Evolutionary conservation across 2,797 vertebrate species (phyloP).

Genomic region (Lepus oiostolus): DNA sequence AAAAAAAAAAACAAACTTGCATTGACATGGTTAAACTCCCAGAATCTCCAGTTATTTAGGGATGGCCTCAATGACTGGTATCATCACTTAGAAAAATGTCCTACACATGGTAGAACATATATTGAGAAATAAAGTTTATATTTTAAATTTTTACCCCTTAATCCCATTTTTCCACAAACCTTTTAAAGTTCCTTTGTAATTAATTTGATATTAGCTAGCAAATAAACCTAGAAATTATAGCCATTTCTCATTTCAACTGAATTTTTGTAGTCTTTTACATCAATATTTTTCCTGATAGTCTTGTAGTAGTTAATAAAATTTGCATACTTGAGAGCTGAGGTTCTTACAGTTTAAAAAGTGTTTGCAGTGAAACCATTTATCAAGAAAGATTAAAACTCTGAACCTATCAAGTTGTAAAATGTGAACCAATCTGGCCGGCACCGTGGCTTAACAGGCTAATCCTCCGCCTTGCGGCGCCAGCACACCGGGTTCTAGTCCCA

Average conservation of each 20-base stretch:
- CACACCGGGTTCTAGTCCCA: too few species aligned
- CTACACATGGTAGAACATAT: too few species aligned
- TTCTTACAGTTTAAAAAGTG: slow-evolving; percentile 45
- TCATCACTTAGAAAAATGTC: too few species aligned
- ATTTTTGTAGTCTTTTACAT: neutral
- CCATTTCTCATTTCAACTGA: slow-evolving; percentile 17
- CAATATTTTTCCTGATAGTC: neutral
- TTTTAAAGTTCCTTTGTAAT: neutral
- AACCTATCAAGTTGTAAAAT: neutral
- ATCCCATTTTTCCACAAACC: too few species aligned
- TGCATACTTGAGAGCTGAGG: neutral
- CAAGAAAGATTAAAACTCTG: slow-evolving; percentile 23
- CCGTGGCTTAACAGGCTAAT: too few species aligned
- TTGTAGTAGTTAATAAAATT: slow-evolving; percentile 48
- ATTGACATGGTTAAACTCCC: too few species aligned
- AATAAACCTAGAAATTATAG: neutral
- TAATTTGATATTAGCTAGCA: neutral
- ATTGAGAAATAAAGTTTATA: too few species aligned
- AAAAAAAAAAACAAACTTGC: too few species aligned
- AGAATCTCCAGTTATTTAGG: too few species aligned
- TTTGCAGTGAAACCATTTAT: neutral
- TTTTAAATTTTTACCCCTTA: too few species aligned
- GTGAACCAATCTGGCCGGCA: neutral
- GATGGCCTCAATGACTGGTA: too few species aligned
- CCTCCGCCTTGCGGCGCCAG: too few species aligned